Base-by-base conservation (phyloP, 2,888 invertebrate genomes). In the Amphipoea oculea region DNA sequence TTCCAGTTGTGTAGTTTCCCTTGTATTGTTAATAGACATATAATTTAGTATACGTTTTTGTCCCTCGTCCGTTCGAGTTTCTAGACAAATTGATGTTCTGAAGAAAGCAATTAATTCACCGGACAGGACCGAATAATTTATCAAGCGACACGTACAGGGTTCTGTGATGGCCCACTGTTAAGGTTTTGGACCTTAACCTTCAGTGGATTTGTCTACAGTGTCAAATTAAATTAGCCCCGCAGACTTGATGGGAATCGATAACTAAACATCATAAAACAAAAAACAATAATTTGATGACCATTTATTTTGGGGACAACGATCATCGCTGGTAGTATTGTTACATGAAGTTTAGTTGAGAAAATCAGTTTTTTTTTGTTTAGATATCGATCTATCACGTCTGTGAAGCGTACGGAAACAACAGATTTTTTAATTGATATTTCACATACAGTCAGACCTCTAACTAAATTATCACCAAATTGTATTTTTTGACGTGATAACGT, bases 51-150 rank as follows among this genome's bases (percentile, higher is more conserved):
- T 60, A 73, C 48, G 81, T 87, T 87, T 88, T 88, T 87, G 88
- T 83, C 77, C 74, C 14, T 67, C 9, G 63, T 51, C 54, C 68
- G 62, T 74, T 73, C 69, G 70, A 69, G 42, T 83, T 73, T 29
- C 72, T 73, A 83, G 81, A 88, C 77, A 85, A 87, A 88, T 88
- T 83, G 83, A 74, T 71, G 65, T 83, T 79, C 69, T 73, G 83
- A 71, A 76, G 85, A 76, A 80, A 83, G 73, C 75, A 78, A 88
- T 88, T 88, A 87, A 80, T 88, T 76, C 17, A 76, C 45, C 20
- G 69, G 75, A 83, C 78, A 11, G 23, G 66, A 71, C 76, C 71
- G 66, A 81, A 87, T 88, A 85, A 88, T 88, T 88, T 87, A 88
- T 88, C 66, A 83, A 72, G 62, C 69, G 88, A 88, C 88, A 83